Base-by-base conservation (phyloP, 2,888 invertebrate species). In the Drosophila ezoana region DNA sequence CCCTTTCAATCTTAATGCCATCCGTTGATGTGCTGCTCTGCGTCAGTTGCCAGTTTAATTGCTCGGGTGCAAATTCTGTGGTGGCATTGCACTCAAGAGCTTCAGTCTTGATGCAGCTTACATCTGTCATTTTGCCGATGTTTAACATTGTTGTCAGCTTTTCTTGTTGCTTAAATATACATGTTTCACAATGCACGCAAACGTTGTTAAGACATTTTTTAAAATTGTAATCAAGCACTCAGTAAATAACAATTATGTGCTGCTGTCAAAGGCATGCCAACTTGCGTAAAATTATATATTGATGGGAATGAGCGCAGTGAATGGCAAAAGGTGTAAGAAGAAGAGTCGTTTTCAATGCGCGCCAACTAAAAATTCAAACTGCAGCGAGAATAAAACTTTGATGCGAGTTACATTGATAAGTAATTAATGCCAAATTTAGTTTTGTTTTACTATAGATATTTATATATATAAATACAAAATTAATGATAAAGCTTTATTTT, bases 11-110 rank as follows among this genome's bases (percentile, higher is more conserved):
- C 9, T 62, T 62, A 9, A 56, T 35, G 38, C 18, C 28, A 9
- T 1, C 18, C 6, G 6, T n/a, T 5, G 5, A 6, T 8, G 28
- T 2, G 44, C 16, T 57, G 44, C 10, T 44, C 5, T 20, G 35
- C 11, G 47, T 13, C 18, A 62, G 43, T 52, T 52, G 56, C 40
- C 61, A 56, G 52, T 70, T 48, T n/a, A 60, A 56, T 57, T 72
- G 56, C 14, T 70, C 40, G 5, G 23, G n/a, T 8, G 35, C 20
- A 14, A 40, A 43, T 0, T 23, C 40, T 33, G 18, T 10, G n/a
- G 10, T 28, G n/a, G 18, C 28, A 53, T 44, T 43, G 13, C 13
- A 35, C 0, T 61, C 62, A 20, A n/a, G 40, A 9, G 16, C 4
- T 23, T 72, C 76, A 1, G 14, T 5, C 11, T 76, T 70, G 11